Conservation (phyloP, 2,888 invertebrate genomes). For the Ophion ellenae region DNA sequence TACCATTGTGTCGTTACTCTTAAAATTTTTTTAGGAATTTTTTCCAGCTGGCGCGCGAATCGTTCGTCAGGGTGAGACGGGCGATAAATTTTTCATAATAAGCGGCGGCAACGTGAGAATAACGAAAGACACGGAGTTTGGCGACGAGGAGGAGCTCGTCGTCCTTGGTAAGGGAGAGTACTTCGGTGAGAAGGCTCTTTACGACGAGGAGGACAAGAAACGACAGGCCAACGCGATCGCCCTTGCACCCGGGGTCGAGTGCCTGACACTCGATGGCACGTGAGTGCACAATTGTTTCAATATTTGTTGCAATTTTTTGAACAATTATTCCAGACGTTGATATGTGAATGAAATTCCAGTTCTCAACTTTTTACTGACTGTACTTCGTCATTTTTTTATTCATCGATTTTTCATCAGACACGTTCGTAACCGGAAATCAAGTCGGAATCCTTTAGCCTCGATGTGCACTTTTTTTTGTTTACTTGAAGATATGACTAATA, state of each 20-base stretch:
- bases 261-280: conserved; percentile 94
- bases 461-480: too few species aligned
- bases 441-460: too few species aligned
- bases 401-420: too few species aligned
- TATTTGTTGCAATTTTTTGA: not conserved
- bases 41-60: conserved; percentile 92
- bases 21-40: conserved; percentile 87
- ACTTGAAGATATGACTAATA: too few species aligned
- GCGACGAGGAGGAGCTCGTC: conserved; percentile 87
- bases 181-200: conserved; percentile 95
- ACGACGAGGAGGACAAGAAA: conserved; percentile 88
- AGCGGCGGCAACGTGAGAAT: conserved; percentile 92
- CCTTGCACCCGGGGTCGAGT: conserved; percentile 92
- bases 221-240: conserved; percentile 96
- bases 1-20: not conserved
- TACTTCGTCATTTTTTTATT: not conserved
- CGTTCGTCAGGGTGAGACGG: conserved; percentile 93
- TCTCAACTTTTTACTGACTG: not conserved
- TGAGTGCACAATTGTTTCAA: conserved; percentile 82
- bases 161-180: conserved; percentile 92
- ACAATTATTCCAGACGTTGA: too few species aligned
- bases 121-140: conserved; percentile 87
- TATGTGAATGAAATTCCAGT: too few species aligned
- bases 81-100: conserved; percentile 96
- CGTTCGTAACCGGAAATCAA: too few species aligned